Conservation (phyloP, 2,113 vertebrate species). For the Isichthys henryi region DNA sequence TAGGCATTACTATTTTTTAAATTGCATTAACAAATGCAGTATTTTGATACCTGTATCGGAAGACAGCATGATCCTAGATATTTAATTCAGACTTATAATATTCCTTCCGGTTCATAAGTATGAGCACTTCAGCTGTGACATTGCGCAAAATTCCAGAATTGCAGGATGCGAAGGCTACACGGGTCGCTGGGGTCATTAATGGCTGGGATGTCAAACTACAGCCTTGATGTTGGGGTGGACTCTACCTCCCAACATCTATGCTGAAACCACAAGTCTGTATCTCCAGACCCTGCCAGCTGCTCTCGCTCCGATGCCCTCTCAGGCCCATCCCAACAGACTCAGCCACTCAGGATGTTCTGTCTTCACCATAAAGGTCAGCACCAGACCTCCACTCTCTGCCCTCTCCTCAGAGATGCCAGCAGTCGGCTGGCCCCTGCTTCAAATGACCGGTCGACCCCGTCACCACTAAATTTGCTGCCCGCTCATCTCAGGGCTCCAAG, state of each 20-base stretch:
- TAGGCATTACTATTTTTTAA: too few species aligned
- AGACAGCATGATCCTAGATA: too few species aligned
- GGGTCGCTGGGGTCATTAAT: not conserved
- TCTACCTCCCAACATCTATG: not conserved
- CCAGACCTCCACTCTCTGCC: not conserved
- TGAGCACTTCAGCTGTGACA: not conserved
- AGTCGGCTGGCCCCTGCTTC: not conserved
- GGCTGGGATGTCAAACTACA: not conserved
- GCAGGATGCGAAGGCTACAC: not conserved
- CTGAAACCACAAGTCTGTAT: not conserved
- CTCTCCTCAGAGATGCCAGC: not conserved
- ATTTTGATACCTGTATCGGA: too few species aligned
- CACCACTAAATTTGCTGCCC: not conserved
- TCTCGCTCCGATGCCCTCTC: not conserved
- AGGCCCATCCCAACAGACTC: not conserved
- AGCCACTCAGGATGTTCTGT: not conserved
- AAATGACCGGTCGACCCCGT: not conserved
- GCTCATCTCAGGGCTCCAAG: constrained; percentile 20
- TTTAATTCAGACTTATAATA: too few species aligned
- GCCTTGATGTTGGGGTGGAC: not conserved
- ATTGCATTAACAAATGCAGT: too few species aligned
- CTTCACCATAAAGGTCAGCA: not conserved
- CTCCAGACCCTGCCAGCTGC: not conserved
- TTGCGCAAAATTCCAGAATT: not conserved
- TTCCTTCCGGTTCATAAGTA: too few species aligned